Conservation (phyloP, 2,888 invertebrate genomes). For the Saturnia japonica region DNA sequence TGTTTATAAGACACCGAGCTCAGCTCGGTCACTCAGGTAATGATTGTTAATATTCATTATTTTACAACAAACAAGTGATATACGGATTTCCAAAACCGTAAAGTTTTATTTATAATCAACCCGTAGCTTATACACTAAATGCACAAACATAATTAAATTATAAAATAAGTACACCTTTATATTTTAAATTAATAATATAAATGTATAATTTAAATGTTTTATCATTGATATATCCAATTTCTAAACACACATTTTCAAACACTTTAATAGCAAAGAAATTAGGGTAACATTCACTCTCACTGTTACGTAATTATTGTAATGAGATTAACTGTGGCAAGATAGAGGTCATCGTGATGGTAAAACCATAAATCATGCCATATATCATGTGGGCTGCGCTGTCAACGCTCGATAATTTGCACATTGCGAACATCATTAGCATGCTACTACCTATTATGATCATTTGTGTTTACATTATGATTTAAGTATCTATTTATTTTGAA, state of each 20-base stretch:
- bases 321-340: slow-evolving; percentile 34
- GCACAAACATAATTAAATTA: no score
- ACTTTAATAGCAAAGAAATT: slow-evolving; percentile 41
- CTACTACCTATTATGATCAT: slow-evolving; percentile 20
- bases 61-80: no score
- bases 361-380: slow-evolving; percentile 26
- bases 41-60: no score
- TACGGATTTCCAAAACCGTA: no score
- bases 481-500: background rate
- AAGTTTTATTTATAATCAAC: no score
- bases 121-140: no score
- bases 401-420: slow-evolving; percentile 28
- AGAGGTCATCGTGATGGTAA: slow-evolving; percentile 35
- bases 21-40: no score
- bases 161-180: no score
- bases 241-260: background rate
- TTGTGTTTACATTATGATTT: slow-evolving; percentile 17
- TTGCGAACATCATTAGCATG: slow-evolving; percentile 22
- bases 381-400: slow-evolving; percentile 29
- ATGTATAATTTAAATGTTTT: no score
- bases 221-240: background rate
- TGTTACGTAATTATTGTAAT: slow-evolving; percentile 50
- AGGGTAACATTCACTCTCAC: slow-evolving; percentile 46
- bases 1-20: no score
- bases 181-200: no score